phyloP scores from a whole-genome alignment of 2,888 invertebrate species.

The Aporophyla lueneburgensis region DNA sequence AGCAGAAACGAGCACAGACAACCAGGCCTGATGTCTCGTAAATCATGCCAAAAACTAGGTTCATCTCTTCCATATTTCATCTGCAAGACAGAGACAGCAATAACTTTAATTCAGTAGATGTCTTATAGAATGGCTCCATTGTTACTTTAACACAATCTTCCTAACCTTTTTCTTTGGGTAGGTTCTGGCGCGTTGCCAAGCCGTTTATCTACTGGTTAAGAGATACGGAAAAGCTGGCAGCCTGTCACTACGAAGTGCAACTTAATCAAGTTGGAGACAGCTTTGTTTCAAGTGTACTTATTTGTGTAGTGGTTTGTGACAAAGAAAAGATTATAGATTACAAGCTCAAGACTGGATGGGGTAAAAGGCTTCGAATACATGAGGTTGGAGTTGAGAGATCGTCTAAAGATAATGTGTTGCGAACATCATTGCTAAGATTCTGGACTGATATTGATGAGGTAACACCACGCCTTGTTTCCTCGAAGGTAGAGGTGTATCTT shows the following conservation, averaged over 20 bases:
- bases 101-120: neutral
- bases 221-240: constrained; percentile 32
- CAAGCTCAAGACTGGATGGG: neutral
- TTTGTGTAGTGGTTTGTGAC: constrained; percentile 8
- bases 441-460: neutral
- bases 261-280: constrained; percentile 20
- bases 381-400: neutral
- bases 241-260: constrained; percentile 6
- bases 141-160: neutral
- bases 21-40: neutral
- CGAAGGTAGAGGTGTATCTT: no score
- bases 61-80: neutral
- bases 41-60: neutral
- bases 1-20: neutral
- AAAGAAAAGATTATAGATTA: constrained; percentile 17
- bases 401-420: neutral
- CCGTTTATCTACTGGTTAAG: constrained; percentile 43
- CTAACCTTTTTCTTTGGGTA: constrained; percentile 13
- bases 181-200: constrained; percentile 32
- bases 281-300: constrained; percentile 19
- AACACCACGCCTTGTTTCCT: no score
- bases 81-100: neutral
- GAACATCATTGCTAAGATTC: neutral
- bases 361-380: neutral
- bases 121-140: constrained; percentile 3